Base-by-base conservation (phyloP, 2,888 invertebrate genomes). In the Monoplex corrugatus region DNA sequence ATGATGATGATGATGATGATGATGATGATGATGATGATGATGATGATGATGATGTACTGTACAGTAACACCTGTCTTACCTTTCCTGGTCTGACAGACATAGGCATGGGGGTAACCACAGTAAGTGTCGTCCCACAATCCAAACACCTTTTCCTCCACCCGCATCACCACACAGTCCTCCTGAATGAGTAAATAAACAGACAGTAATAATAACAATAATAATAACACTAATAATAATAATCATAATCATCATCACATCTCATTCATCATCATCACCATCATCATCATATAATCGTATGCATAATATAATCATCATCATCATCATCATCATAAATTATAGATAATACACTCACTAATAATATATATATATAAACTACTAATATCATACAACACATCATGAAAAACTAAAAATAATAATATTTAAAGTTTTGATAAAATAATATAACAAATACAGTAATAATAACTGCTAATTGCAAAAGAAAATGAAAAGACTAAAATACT, bases 111-210 rank as follows among this genome's bases (percentile, higher is more conserved):
- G 10, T 87, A 87, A 8, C 85, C 40, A 87, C 93, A 94, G 10
- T 83, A 84, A 1, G 78, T 91, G 87, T 93, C 92, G 43, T 92
- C 91, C 94, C 94, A 94, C 85, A 90, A 89, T 40, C 94, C 94
- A 40, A 89, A 89, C n/a, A 38, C 43, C 13, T 88, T 38, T 16
- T 57, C 43, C n/a, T 87, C 90, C 19, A 89, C 87, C 19, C 75
- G 63, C 91, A 93, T 89, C 35, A 89, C 89, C 32, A 92, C 92
- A 90, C 93, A 93, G 80, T 91, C 87, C 82, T 91, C 90, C 91
- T 92, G 90, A 19, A 88, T 78, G 78, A 68, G 2, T 1, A 16
- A 0, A 40, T 2, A n/a, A 35, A 80, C 32, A 80, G 50, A 19
- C 10, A 19, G 19, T 50, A 50, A 10, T 19, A 50, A 50, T 50